A percentile compares a stretch with the other conserved stretches of the same genome.
Evolutionary conservation across 2,797 vertebrate genomes (phyloP).

Genomic region (Apogon talboti): DNA sequence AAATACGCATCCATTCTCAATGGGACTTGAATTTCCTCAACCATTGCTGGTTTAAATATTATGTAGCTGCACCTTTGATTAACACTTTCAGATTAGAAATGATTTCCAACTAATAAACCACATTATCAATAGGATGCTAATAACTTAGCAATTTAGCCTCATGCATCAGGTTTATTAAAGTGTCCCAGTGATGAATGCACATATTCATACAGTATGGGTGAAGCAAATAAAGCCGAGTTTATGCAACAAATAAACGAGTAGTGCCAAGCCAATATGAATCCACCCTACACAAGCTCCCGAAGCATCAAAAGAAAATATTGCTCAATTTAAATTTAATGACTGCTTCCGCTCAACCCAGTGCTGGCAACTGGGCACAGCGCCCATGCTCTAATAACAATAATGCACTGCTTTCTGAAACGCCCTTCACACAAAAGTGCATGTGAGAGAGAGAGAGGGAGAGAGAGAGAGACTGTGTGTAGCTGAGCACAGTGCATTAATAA

Average conservation of each 20-base stretch:
- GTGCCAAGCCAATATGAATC: constrained; percentile 73
- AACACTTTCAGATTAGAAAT: constrained; percentile 47
- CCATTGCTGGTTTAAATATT: constrained; percentile 8
- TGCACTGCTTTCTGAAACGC: constrained; percentile 80
- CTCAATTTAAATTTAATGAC: constrained; percentile 87
- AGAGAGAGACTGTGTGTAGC: constrained; percentile 12
- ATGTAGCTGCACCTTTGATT: constrained; percentile 50
- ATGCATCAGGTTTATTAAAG: constrained; percentile 67
- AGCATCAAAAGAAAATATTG: constrained; percentile 83
- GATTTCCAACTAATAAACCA: constrained; percentile 56
- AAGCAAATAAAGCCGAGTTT: constrained; percentile 73
- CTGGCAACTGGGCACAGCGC: constrained; percentile 70
- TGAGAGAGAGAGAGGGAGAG: constrained; percentile 22
- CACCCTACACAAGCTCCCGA: constrained; percentile 67
- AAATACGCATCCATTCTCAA: neutral
- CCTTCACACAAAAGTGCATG: constrained; percentile 63
- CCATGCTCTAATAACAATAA: constrained; percentile 83
- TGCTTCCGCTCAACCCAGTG: constrained; percentile 72
- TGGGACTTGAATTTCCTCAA: constrained; percentile 13
- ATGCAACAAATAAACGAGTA: constrained; percentile 78
- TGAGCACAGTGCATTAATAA: constrained; percentile 61
- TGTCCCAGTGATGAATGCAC: constrained; percentile 57
- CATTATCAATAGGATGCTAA: constrained; percentile 64
- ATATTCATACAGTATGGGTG: constrained; percentile 48
- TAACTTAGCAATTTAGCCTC: constrained; percentile 71